A percentile compares a stretch with the other conserved stretches of the same genome.
Evolutionary conservation across 1,140 invertebrate species (phyloP).

Genomic region (Panagrolaimus sp.): DNA sequence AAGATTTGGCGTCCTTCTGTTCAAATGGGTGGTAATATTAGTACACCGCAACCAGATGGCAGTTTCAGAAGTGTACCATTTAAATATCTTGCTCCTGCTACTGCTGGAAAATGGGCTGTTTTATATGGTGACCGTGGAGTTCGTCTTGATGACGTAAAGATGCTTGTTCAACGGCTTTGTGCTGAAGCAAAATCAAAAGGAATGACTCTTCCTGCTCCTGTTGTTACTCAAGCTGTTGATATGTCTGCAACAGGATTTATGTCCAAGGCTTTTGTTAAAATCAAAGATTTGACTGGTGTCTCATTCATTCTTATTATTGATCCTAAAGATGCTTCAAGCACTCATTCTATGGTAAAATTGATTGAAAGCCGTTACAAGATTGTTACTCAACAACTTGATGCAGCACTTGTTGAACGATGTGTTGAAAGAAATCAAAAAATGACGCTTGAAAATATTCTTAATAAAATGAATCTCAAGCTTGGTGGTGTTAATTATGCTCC

Average conservation of each 20-base stretch:
- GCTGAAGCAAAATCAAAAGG: neutral
- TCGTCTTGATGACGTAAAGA: neutral
- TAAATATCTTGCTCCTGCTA: neutral
- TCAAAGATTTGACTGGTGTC: neutral
- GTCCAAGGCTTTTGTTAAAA: neutral
- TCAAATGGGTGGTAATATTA: neutral
- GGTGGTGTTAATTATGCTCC: conserved; percentile 2
- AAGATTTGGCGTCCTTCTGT: neutral
- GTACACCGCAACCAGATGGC: neutral
- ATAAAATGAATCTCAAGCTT: neutral
- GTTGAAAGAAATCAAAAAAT: neutral
- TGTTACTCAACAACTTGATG: neutral
- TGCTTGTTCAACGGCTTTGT: neutral
- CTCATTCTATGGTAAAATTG: neutral
- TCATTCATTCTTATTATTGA: neutral
- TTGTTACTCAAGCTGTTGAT: neutral
- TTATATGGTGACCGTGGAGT: neutral
- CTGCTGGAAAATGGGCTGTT: neutral
- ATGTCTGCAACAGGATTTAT: neutral
- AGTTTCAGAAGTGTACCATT: neutral
- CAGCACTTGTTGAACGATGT: neutral
- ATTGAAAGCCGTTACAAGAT: neutral
- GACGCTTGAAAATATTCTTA: neutral
- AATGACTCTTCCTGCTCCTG: neutral
- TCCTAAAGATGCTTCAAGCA: neutral